Base-by-base conservation (phyloP, 2,888 invertebrate genomes). In the Philopedon plagiatum region DNA sequence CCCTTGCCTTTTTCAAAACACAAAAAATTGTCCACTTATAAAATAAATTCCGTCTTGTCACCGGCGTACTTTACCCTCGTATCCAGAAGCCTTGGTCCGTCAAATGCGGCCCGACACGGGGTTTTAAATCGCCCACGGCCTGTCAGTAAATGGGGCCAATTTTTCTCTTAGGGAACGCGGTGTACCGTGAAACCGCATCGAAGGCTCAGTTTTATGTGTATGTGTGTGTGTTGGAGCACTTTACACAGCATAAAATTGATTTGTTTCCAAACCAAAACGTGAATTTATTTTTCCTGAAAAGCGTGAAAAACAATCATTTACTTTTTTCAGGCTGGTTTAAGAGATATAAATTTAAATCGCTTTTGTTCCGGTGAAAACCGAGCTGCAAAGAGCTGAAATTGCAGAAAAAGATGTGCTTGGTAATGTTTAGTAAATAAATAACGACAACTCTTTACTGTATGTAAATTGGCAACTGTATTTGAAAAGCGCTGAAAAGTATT, bases 61-160 rank as follows among this genome's bases (percentile, higher is more conserved):
- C 49, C 13, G 49, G 26, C 26, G 49, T 13, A 26, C 49, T 13
- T 26, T 11, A 18, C 13, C 13, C 49, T 9, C n/a, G 13, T 26
- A 13, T 49, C 26, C 49, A 5, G 13, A 5, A n/a, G 49, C 7
- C 26, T 13, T 26, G 49, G 49, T 49, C 49, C 49, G 49, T 49
- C 49, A 49, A 49, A 49, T n/a, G 9, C 4, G 26, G 49, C 23
- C 49, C n/a, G 49, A 49, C 49, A 26, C 2, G 49, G 26, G 49
- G 49, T 19, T 49, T 23, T 49, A 49, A 49, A 49, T 49, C 26
- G 49, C 13, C 49, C 46, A n/a, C 8, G 7, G 13, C 26, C 49
- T 49, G 49, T 26, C 49, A 49, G 26, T 49, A 26, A 49, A 49
- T 49, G 26, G 49, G 26, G 49, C 49, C 49, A 49, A 49, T 49